phyloP scores from a whole-genome alignment of 1,140 invertebrate species.

The Anadara kagoshimensis region DNA sequence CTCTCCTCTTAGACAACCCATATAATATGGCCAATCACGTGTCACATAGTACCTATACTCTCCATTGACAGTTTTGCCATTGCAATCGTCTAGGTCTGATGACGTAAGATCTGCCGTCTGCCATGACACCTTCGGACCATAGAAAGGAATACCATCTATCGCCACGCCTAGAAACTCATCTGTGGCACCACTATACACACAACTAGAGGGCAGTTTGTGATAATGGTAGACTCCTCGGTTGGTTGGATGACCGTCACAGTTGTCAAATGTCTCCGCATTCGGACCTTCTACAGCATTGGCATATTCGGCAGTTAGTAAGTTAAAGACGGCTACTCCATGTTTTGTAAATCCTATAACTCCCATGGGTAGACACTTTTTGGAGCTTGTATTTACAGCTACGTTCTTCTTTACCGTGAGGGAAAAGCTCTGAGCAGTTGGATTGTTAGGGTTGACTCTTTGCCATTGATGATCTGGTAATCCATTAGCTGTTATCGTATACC shows the following conservation, averaged over 20 bases:
- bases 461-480: slow-evolving; percentile 18
- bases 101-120: neutral
- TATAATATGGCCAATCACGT: slow-evolving; percentile 8
- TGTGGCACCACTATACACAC: slow-evolving; percentile 8
- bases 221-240: slow-evolving; percentile 8
- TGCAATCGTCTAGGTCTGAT: slow-evolving; percentile 9
- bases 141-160: slow-evolving; percentile 11
- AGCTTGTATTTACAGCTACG: neutral
- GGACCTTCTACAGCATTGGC: slow-evolving; percentile 11
- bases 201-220: slow-evolving; percentile 7
- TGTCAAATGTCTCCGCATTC: slow-evolving; percentile 6
- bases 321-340: slow-evolving; percentile 10
- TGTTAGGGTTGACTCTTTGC: slow-evolving; percentile 12
- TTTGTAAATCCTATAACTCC: slow-evolving; percentile 9
- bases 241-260: slow-evolving; percentile 10
- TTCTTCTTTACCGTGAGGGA: neutral
- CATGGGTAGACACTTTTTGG: slow-evolving; percentile 9
- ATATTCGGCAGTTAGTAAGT: neutral
- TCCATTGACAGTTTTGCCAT: slow-evolving; percentile 2
- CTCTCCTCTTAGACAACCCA: slow-evolving; percentile 9
- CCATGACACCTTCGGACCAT: slow-evolving; percentile 9
- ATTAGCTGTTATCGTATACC: slow-evolving; percentile 5
- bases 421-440: slow-evolving; percentile 2
- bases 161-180: slow-evolving; percentile 27
- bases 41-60: slow-evolving; percentile 15